Base-by-base conservation (phyloP, 2,797 vertebrate species). In the Tachyglossus aculeatus region DNA sequence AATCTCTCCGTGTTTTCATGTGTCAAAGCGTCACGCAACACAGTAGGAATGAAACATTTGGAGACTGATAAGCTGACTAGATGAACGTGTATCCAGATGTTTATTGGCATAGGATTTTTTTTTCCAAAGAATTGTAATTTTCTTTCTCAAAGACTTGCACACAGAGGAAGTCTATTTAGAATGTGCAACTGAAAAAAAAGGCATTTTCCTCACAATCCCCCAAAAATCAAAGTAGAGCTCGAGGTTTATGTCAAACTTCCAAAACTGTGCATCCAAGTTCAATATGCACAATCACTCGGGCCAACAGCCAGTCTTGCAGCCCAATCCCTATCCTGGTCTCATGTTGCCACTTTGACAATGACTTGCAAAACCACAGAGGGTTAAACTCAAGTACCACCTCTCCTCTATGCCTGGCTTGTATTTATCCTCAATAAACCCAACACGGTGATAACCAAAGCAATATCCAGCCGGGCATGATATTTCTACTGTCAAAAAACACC, bases 201-300 rank as follows among this genome's bases (percentile, higher is more conserved):
- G 61, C n/a, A n/a, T 80, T 76, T 55, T 37, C 52, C 71, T 29
- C 36, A 27, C n/a, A n/a, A 7, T 3, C 45, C 40, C 60, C 71
- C 34, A 31, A 60, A 82, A 77, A 78, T 69, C 56, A 78, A 77
- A 68, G 71, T 5, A 52, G 51, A 41, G 57, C 32, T 54, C 24
- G 55, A 57, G 71, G 25, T 69, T 78, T 74, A 74, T 74, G 65
- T 83, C 67, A 8, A 78, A 76, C 76, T 76, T 72, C 83, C 52
- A 67, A 36, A 83, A 66, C 47, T 53, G 25, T 56, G 67, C 71
- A 41, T 41, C 55, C n/a, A n/a, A n/a, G n/a, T n/a, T n/a, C n/a
- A n/a, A n/a, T n/a, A n/a, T n/a, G n/a, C n/a, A n/a, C n/a, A n/a
- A n/a, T n/a, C n/a, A n/a, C n/a, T 53, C 31, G 45, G 63, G 71